Conservation (phyloP, 23 tunicate species). For the Halocynthia roretzi region DNA sequence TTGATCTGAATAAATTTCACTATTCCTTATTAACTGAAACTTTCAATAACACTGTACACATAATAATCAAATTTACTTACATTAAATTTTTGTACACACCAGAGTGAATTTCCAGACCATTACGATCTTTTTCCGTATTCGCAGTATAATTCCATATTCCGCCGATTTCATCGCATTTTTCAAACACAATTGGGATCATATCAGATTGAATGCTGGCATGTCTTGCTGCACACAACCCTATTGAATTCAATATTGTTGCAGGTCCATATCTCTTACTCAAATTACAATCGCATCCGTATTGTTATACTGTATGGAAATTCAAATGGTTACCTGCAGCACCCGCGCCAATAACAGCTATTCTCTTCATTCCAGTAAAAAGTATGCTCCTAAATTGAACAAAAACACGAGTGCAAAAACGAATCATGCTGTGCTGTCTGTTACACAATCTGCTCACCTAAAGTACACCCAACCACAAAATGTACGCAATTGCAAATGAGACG, state of each 20-base stretch:
- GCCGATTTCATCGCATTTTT: slow-evolving; percentile 49
- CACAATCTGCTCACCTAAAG: too few relatives aligned
- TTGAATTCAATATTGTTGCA: background rate
- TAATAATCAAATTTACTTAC: slow-evolving; percentile 8
- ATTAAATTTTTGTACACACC: slow-evolving; percentile 64
- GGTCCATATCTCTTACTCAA: too few relatives aligned
- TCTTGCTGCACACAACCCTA: background rate
- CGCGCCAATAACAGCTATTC: slow-evolving; percentile 16
- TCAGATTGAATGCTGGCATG: too few relatives aligned
- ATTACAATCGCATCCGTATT: too few relatives aligned
- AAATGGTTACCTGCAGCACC: slow-evolving; percentile 19
- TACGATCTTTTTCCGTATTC: slow-evolving; percentile 22
- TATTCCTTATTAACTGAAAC: background rate
- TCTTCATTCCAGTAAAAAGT: too few relatives aligned
- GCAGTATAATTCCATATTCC: slow-evolving; percentile 77
- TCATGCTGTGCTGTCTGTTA: too few relatives aligned
- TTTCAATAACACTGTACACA: background rate
- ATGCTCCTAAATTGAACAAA: too few relatives aligned
- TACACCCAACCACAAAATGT: too few relatives aligned
- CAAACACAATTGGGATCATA: slow-evolving; percentile 37
- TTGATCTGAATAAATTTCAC: slow-evolving; percentile 24
- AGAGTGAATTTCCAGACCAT: slow-evolving; percentile 45
- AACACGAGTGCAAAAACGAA: too few relatives aligned
- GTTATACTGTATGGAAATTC: background rate
- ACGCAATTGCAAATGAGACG: too few relatives aligned